Percentiles rank a stretch among this genome's conserved stretches.
phyloP scores from a whole-genome alignment of 1,140 invertebrate genomes.

The Ceratina japonica region DNA sequence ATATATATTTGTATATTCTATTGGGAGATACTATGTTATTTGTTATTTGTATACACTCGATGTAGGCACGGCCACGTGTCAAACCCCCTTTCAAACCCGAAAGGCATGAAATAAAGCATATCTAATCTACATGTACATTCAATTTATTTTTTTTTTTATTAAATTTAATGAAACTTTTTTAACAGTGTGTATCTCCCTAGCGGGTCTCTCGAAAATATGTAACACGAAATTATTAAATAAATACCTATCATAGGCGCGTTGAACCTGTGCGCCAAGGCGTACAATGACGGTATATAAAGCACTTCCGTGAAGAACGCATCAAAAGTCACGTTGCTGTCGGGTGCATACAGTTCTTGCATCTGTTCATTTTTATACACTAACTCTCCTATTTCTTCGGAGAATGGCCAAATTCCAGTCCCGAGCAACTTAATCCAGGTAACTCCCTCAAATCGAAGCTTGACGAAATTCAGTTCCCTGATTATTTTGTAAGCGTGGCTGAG shows the following conservation, averaged over 20 bases:
- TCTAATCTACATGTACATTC: no score
- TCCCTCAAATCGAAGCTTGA: neutral
- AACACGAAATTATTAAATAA: neutral
- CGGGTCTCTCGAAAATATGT: no score
- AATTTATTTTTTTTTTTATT: no score
- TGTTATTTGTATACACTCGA: no score
- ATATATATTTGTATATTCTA: no score
- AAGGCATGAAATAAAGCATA: no score
- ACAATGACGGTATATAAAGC: constrained; percentile 10
- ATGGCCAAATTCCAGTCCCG: neutral
- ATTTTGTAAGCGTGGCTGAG: neutral
- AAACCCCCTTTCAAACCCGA: no score
- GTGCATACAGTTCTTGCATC: constrained; percentile 55
- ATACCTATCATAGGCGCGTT: constrained; percentile 64
- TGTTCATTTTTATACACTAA: constrained; percentile 42
- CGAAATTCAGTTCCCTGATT: neutral
- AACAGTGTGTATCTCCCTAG: no score
- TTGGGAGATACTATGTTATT: no score
- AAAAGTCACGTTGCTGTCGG: constrained; percentile 54
- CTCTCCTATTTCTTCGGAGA: neutral
- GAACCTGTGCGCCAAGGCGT: constrained; percentile 55
- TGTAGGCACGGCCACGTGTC: no score
- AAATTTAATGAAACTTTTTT: no score
- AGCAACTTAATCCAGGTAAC: constrained; percentile 3
- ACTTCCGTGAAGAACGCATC: constrained; percentile 60